Base-by-base conservation (phyloP, 2,113 vertebrate genomes). In the Thryonomys swinderianus region DNA sequence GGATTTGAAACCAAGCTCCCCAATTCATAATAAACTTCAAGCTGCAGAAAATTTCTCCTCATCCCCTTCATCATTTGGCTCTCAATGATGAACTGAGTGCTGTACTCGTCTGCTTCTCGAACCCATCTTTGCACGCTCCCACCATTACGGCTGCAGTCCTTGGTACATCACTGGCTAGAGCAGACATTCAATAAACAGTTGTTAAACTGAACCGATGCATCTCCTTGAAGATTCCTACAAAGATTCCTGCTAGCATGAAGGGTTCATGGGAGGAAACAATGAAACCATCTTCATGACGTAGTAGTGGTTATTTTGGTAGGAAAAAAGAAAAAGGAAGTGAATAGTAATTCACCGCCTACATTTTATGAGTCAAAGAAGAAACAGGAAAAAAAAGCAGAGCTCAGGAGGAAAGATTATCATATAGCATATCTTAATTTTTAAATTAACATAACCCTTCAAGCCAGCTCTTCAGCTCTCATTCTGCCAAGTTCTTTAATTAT, bases 401-500 rank as follows among this genome's bases (percentile, higher is more conserved):
- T 95, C 64, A 78, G 85, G 23, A 94, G 42, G 61, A 81, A 89
- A 87, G 12, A 73, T 94, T 73, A 91, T 67, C 69, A 42, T 37
- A n/a, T 37, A 42, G 40, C 30, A 84, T 90, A 96, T 94, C 94
- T 94, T 90, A 85, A 51, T 95, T 96, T 92, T 82, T 86, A 87
- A 96, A 94, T 97, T 96, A 97, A 76, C 91, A 96, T 90, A 95
- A 93, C 59, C 74, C 96, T 96, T 96, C 89, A n/a, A 93, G 93
- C 64, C 83, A 91, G 48, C 48, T 85, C 62, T 93, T 92, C 53
- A 45, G 84, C 30, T 87, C 79, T 94, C 55, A 40, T 88, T 81
- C 89, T 95, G 89, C 87, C 81, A 84, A n/a, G 21, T 57, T 95
- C 69, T 83, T 95, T 97, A 96, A 97, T 95, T 91, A 88, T 74